A percentile compares a stretch with the other conserved stretches of the same genome.
phyloP scores from a whole-genome alignment of 2,113 vertebrate genomes.

The Picathartes gymnocephalus region DNA sequence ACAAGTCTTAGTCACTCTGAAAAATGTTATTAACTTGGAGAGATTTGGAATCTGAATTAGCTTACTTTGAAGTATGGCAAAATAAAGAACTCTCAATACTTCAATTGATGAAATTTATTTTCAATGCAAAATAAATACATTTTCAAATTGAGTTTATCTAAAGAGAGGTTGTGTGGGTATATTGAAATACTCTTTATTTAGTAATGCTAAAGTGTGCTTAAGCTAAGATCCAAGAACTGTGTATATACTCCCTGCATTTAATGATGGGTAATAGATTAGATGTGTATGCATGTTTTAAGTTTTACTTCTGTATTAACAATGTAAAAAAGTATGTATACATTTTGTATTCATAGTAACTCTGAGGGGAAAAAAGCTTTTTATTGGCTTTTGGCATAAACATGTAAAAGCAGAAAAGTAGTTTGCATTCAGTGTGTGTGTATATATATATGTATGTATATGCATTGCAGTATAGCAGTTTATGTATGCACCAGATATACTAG shows the following conservation, averaged over 20 bases:
- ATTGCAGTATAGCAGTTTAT: not conserved
- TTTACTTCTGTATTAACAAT: not conserved
- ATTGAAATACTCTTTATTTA: not conserved
- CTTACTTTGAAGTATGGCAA: not conserved
- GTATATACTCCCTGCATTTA: not conserved
- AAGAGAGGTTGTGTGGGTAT: not conserved
- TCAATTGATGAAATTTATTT: not conserved
- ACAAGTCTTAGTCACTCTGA: not conserved
- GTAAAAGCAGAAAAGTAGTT: not conserved
- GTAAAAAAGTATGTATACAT: not conserved
- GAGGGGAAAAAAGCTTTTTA: fast-evolving
- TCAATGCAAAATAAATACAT: not conserved
- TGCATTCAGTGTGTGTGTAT: not conserved
- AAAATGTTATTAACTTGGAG: not conserved
- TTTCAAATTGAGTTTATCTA: not conserved
- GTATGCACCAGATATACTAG: not conserved
- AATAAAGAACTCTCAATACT: not conserved
- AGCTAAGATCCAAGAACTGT: not conserved
- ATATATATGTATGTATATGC: not conserved
- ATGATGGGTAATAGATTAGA: not conserved
- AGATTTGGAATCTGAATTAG: not conserved
- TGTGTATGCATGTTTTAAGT: not conserved
- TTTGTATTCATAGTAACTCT: not conserved
- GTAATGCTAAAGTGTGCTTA: not conserved
- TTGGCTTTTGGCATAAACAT: not conserved